Percentiles rank a stretch among this genome's conserved stretches.
phyloP scores from a whole-genome alignment of 2,888 invertebrate species.

The Ormia ochracea region DNA sequence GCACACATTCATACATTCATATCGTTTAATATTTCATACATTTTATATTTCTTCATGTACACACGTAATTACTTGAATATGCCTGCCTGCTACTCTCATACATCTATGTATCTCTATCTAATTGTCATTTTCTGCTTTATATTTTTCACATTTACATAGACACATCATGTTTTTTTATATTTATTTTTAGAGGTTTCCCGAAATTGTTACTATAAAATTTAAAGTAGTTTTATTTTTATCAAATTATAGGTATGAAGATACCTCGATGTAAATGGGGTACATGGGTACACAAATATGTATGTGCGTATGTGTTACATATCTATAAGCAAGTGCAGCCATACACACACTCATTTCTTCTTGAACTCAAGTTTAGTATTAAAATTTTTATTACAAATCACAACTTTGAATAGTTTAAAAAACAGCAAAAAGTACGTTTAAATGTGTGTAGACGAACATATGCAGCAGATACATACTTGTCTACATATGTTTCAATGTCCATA shows the following conservation, averaged over 20 bases:
- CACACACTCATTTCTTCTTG: too few relatives aligned
- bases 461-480: too few relatives aligned
- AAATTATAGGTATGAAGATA: not conserved
- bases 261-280: not conserved
- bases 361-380: too few relatives aligned
- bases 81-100: too few relatives aligned
- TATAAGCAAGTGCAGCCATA: too few relatives aligned
- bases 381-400: too few relatives aligned
- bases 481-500: not conserved
- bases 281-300: too few relatives aligned
- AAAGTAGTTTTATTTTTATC: not conserved
- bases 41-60: not conserved
- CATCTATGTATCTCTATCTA: not conserved
- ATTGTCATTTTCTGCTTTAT: constrained; percentile 46
- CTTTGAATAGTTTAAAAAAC: too few relatives aligned
- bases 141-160: not conserved
- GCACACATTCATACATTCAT: too few relatives aligned
- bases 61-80: not conserved
- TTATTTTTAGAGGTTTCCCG: constrained; percentile 26
- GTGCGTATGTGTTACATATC: too few relatives aligned
- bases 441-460: too few relatives aligned
- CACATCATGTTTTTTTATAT: not conserved
- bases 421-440: too few relatives aligned
- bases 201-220: constrained; percentile 34
- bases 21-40: not conserved